phyloP scores from a whole-genome alignment of 2,888 invertebrate species.

The Chrysopilus asiliformis region DNA sequence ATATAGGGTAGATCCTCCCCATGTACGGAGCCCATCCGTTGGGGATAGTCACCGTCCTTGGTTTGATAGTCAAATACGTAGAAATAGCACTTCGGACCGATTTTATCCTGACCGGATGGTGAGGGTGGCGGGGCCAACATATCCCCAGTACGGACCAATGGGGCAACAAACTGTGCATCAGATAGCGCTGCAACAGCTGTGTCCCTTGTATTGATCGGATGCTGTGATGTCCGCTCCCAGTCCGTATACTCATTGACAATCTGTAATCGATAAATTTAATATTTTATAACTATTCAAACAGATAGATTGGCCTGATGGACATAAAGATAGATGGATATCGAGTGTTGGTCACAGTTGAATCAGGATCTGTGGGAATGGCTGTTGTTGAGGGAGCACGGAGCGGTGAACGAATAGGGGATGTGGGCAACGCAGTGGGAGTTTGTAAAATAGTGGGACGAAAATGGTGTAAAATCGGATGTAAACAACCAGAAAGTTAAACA shows the following conservation, averaged over 20 bases:
- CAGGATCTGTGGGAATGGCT: not conserved
- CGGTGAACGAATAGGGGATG: not conserved
- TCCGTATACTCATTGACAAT: slow-evolving; percentile 92
- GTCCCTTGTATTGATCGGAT: slow-evolving; percentile 77
- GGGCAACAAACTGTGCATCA: slow-evolving; percentile 89
- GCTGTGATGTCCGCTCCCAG: slow-evolving; percentile 86
- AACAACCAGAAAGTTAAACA: too few relatives aligned
- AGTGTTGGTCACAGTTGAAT: slow-evolving; percentile 3
- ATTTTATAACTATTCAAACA: too few relatives aligned
- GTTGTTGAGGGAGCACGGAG: not conserved
- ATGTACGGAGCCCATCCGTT: slow-evolving; percentile 85
- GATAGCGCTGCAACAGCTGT: slow-evolving; percentile 84
- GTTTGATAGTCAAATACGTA: slow-evolving; percentile 89
- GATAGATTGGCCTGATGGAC: too few relatives aligned
- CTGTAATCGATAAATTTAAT: slow-evolving; percentile 20
- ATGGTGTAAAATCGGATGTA: too few relatives aligned
- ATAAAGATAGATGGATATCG: too few relatives aligned
- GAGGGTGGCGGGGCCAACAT: slow-evolving; percentile 57
- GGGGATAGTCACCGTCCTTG: slow-evolving; percentile 76
- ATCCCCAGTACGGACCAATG: slow-evolving; percentile 74
- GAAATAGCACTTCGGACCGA: slow-evolving; percentile 72
- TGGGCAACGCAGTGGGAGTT: too few relatives aligned
- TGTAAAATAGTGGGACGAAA: too few relatives aligned
- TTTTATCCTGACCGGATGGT: slow-evolving; percentile 39
- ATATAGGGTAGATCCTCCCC: slow-evolving; percentile 85